Evolutionary conservation across 2,797 vertebrate species (phyloP), one percentile per base, ranked within the genome.

Genomic region (Macrochelys suwanniensis): DNA sequence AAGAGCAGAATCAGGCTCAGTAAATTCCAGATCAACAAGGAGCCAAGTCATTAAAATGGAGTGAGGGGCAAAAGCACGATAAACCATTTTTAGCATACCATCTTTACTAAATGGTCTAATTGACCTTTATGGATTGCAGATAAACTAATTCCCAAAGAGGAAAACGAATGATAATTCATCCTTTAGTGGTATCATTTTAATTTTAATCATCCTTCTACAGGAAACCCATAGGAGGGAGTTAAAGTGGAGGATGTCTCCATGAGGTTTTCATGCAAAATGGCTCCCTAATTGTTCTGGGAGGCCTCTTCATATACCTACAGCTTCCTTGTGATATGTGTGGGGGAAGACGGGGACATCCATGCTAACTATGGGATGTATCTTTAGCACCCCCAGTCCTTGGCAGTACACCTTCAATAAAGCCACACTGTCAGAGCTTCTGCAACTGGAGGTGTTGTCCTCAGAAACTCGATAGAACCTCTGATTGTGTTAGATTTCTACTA

Each of bases 101-200:
- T 76, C 74, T 47, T 76, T 47, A 19, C 53, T 77, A 74, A 86
- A 89, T 87, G 33, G 54, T 87, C 50, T 92, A 93, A 91, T 3
- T 90, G 68, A 31, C 54, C 59, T 91, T 26, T 78, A 85, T 12
- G 31, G 68, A 59, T 87, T 89, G 53, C 82, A 92, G 89, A 90
- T 0, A 3, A 56, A 89, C 90, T 92, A 81, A 92, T 85, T 37
- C 33, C 65, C 65, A 10, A n/a, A 17, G 81, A 89, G 26, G 89
- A 71, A 53, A 89, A 89, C 49, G 5, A 61, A 80, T 47, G 13
- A 15, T 37, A 90, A 80, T 13, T 87, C 37, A 50, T 92, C 8
- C 0, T 94, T 54, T 91, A 88, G 79, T 47, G 28, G 3, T 45
- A 11, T 71, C 84, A 54, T 59, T 87, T 93, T 92, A 76, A 77